Evolutionary conservation across 1,140 invertebrate genomes (phyloP), one percentile per base, ranked within the genome.

Genomic region (Bombus soroeensis): DNA sequence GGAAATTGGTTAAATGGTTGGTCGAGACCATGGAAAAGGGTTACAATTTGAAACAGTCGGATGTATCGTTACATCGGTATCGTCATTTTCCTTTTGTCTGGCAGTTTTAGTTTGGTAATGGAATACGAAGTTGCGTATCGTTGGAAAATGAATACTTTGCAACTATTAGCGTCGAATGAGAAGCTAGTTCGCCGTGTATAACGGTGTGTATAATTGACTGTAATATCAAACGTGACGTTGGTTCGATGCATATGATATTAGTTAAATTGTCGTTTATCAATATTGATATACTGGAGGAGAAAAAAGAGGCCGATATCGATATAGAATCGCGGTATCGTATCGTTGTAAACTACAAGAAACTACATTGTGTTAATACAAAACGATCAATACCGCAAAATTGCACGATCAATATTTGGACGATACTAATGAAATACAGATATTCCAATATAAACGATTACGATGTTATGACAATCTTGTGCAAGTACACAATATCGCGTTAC

Each of bases 381-480:
- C 5, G 13, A 72, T 72, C 39, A 15, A 70, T 39, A 12, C 22
- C 8, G 34, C 37, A 70, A 43, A 72, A 72, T 72, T 72, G 68
- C 10, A 70, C 70, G 28, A 72, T n/a, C 39, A 72, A 72, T 72
- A 72, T 41, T 72, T 72, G 68, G 1, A 10, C 13, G 39, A 41
- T 41, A 15, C 70, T 71, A 72, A 72, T 72, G 70, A 72, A 39
- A 72, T 41, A 41, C 39, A 18, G 70, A 41, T n/a, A 71, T 34
- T 15, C 37, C 28, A 12, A 71, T n/a, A 72, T 41, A 41, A 72
- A 72, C 39, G 37, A 71, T 71, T 15, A 15, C 37, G 25, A 72
- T n/a, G 70, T 41, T 72, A n/a, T 43, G 70, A 72, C 39, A 41
- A 41, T 72, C 28, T 72, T n/a, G 39, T 15, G 12, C 39, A n/a